phyloP scores from a whole-genome alignment of 2,797 vertebrate species.

The Malacoraja senta region DNA sequence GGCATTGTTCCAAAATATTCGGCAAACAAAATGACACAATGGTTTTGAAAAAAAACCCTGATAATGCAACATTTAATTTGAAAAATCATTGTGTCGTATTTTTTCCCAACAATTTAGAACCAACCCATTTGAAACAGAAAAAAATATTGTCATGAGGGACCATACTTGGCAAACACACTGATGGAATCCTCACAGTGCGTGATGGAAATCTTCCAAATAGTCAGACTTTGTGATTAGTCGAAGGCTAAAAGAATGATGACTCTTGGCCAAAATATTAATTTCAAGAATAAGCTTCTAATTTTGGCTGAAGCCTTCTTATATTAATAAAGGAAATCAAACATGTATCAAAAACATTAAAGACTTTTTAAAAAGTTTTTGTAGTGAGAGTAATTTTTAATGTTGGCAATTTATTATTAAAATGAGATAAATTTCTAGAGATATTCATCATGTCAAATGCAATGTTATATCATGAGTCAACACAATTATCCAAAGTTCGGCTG shows the following conservation, averaged over 20 bases:
- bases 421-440: neutral
- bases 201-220: neutral
- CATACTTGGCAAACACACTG: neutral
- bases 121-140: neutral
- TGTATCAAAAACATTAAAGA: neutral
- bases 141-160: neutral
- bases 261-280: neutral
- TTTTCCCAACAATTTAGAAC: neutral
- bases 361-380: neutral
- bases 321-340: neutral
- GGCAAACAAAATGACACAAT: too few species aligned
- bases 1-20: too few species aligned
- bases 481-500: neutral
- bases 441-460: neutral
- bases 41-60: neutral
- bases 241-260: neutral
- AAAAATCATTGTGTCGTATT: neutral
- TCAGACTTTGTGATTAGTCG: neutral
- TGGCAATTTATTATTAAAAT: neutral
- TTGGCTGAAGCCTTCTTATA: neutral
- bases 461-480: neutral
- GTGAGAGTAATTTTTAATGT: neutral
- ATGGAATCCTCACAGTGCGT: neutral
- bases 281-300: neutral
- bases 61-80: neutral